Evolutionary conservation across 2,113 vertebrate species (phyloP).

Genomic region (Alexandromys fortis): DNA sequence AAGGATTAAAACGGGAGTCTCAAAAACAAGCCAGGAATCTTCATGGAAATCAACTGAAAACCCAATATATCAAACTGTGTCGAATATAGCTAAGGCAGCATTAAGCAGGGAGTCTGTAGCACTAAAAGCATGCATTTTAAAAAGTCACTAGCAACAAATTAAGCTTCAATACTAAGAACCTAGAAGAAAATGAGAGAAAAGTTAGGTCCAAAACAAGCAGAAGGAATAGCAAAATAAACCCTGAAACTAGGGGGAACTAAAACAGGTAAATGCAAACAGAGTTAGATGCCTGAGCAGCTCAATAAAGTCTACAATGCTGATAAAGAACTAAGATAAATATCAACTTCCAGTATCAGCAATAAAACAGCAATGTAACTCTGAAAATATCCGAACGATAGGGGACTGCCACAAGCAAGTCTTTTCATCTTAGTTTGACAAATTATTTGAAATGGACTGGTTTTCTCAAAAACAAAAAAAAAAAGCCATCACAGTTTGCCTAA

Average conservation of each 20-base stretch:
- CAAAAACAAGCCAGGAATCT: neutral
- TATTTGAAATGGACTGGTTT: neutral
- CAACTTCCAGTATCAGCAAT: neutral
- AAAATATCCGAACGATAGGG: neutral
- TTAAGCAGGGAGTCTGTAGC: neutral
- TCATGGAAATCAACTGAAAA: neutral
- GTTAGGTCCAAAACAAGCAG: neutral
- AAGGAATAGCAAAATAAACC: neutral
- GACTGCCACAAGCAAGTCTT: neutral
- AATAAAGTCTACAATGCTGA: neutral
- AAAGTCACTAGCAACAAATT: neutral
- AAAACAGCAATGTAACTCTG: neutral
- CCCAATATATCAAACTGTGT: neutral
- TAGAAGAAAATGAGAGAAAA: neutral
- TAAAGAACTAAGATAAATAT: neutral
- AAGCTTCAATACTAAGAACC: neutral
- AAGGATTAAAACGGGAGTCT: neutral
- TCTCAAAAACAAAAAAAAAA: neutral
- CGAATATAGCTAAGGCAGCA: neutral
- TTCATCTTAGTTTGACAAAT: neutral
- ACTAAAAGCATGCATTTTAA: neutral
- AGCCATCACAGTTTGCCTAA: neutral
- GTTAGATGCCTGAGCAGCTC: neutral
- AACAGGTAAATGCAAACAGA: neutral
- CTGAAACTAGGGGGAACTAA: neutral